These are phyloP conservation scores for Muscidifurax raptorellus DNA, from an alignment of 1,140 invertebrate genomes.

Conservation along the genomic window DNA sequence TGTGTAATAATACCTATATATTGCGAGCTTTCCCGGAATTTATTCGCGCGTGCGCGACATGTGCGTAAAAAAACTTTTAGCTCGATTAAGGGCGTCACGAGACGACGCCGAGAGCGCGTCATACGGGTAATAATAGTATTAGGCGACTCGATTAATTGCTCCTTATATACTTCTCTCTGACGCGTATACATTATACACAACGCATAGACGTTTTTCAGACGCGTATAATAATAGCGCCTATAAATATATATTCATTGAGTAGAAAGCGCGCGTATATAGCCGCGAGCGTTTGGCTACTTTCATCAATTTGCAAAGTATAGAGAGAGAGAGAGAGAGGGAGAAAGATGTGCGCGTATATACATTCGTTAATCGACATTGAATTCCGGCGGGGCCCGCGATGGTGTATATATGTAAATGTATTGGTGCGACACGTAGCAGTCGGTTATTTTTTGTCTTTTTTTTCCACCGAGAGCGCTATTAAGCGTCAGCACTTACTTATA, in stretches of 20 bases:
- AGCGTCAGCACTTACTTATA: slow-evolving; percentile 50
- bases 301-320: background rate
- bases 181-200: too few species aligned
- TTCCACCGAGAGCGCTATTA: background rate
- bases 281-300: background rate
- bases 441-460: too few species aligned
- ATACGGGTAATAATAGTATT: background rate
- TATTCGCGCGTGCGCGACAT: background rate
- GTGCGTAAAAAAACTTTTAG: background rate
- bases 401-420: slow-evolving; percentile 13
- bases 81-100: background rate
- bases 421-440: background rate
- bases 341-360: background rate
- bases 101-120: background rate
- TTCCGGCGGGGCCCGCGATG: slow-evolving; percentile 1
- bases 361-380: slow-evolving; percentile 20
- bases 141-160: background rate
- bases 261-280: background rate
- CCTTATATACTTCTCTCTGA: too few species aligned
- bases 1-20: too few species aligned
- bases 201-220: background rate
- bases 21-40: background rate
- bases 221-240: background rate
- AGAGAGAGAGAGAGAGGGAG: background rate
- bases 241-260: background rate